These are phyloP conservation scores for Buceros bicornis DNA, from an alignment of 2,797 vertebrate species.

Conservation along the genomic window DNA sequence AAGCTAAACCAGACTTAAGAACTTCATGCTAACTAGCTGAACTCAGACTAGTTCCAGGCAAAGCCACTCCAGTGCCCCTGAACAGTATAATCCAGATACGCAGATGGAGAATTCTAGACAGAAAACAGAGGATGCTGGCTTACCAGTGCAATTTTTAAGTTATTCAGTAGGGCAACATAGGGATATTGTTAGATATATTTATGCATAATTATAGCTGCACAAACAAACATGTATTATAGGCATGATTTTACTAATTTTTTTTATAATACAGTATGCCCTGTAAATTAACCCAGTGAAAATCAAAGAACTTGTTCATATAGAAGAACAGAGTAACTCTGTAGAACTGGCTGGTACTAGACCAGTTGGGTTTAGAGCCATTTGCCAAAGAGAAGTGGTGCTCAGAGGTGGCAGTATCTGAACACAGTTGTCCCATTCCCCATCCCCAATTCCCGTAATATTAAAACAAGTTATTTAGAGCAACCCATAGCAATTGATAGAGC, in stretches of 20 bases:
- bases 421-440: too few relatives aligned
- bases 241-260: neutral
- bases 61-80: neutral
- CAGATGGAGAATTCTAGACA: fast-evolving
- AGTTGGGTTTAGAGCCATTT: neutral
- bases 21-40: neutral
- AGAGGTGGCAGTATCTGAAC: neutral
- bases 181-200: neutral
- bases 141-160: neutral
- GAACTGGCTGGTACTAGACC: neutral
- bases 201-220: neutral
- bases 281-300: neutral
- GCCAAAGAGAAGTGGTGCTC: neutral
- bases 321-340: neutral
- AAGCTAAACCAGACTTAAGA: neutral
- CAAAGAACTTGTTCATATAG: neutral
- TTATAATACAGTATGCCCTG: neutral
- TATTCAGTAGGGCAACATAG: neutral
- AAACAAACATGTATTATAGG: neutral
- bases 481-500: neutral
- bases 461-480: neutral
- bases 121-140: neutral
- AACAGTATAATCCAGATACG: fast-evolving
- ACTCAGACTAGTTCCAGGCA: neutral
- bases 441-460: neutral